Evolutionary conservation across 2,113 vertebrate genomes (phyloP).

Genomic region (Casuarius casuarius): DNA sequence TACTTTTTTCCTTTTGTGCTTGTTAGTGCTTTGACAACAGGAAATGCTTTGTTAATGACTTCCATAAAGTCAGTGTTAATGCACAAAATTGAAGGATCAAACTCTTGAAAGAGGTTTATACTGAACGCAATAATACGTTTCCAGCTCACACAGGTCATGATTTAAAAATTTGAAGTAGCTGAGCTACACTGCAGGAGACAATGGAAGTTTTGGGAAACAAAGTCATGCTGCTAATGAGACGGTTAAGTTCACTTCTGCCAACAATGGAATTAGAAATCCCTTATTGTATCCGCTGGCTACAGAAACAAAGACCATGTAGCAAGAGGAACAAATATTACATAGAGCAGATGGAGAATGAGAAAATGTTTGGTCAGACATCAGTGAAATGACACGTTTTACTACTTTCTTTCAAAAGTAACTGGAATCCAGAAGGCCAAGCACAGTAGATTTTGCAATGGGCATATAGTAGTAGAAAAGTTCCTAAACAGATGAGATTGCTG

Average conservation of each 20-base stretch:
- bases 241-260: neutral
- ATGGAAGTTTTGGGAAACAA: neutral
- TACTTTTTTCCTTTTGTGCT: neutral
- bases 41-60: conserved; percentile 1
- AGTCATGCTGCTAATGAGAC: neutral
- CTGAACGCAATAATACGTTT: neutral
- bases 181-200: neutral
- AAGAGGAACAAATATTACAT: neutral
- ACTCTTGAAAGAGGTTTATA: neutral
- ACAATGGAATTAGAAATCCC: neutral
- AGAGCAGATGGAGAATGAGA: neutral
- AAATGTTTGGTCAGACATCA: neutral
- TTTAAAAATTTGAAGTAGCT: neutral
- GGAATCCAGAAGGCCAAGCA: neutral
- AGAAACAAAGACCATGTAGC: neutral
- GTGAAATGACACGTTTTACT: neutral
- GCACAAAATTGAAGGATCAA: neutral
- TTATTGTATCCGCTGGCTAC: neutral
- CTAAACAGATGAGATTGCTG: neutral
- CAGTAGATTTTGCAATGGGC: neutral
- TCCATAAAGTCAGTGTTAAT: neutral
- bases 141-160: neutral
- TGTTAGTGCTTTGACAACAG: neutral
- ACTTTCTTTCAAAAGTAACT: neutral
- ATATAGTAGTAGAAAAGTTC: neutral